Evolutionary conservation across 2,113 vertebrate genomes (phyloP), one percentile per base, ranked within the genome.

Genomic region (Halcyon senegalensis): DNA sequence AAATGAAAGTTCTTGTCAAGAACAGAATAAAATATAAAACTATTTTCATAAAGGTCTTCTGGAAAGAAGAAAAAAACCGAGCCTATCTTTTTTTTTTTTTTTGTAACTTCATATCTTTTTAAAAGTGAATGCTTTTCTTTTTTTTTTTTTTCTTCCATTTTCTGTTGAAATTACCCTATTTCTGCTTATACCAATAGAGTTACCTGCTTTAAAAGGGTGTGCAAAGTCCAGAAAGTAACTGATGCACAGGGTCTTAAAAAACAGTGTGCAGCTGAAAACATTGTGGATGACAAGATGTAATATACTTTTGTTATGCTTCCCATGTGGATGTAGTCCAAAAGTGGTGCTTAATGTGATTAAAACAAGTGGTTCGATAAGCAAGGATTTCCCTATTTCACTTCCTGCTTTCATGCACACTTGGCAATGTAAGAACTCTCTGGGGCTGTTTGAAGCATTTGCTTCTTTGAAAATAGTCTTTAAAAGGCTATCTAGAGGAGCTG

Each of bases 371-470:
- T 75, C 72, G 30, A 94, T 76, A 70, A 87, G 35, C 59, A 77
- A 93, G 73, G 27, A 56, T 86, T 96, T 95, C 63, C 31, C 23
- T 79, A 13, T 96, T 95, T 80, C 30, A 53, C 51, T 89, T 94
- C 72, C 75, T 90, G 44, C 14, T 90, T 92, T 76, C 43, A 58
- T 6, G 87, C 56, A 20, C 20, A 41, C 37, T 53, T 60, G 64
- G 6, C 48, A 81, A 60, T 67, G 48, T 96, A 87, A 70, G 74
- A 73, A 74, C n/a, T 82, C 39, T 79, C 87, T 30, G n/a, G 11
- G 24, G 53, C 43, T 73, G 24, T 73, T 92, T 68, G 31, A 81
- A 75, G 55, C 10, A 59, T 56, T 82, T 83, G 4, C 13, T 56
- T 59, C 31, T 90, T 60, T 79, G 44, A 75, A 94, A 89, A 67